Evolutionary conservation across 2,797 vertebrate genomes (phyloP).

Genomic region (Anguilla megastoma): DNA sequence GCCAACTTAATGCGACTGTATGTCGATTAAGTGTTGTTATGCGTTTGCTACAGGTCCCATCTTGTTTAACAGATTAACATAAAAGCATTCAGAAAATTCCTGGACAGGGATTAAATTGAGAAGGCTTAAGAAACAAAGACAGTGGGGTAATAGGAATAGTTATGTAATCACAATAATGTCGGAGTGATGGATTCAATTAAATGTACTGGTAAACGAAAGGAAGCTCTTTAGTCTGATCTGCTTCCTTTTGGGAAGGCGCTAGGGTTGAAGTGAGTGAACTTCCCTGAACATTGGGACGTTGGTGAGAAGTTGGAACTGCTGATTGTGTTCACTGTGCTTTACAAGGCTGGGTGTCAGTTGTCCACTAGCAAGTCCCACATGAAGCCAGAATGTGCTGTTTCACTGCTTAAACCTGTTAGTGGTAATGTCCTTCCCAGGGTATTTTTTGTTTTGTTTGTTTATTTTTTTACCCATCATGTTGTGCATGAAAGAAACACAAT

Average conservation of each 20-base stretch:
- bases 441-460: neutral
- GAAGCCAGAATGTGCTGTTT: conserved; percentile 1
- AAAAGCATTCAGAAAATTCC: neutral
- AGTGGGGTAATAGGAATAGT: neutral
- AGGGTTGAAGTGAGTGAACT: neutral
- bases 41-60: neutral
- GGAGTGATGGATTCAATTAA: neutral
- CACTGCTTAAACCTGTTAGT: neutral
- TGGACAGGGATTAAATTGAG: neutral
- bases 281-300: neutral
- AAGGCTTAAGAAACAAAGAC: conserved; percentile 18
- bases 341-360: conserved; percentile 5
- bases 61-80: conserved; percentile 18
- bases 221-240: conserved; percentile 1
- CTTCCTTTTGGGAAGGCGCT: neutral
- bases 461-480: neutral
- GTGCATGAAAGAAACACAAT: neutral
- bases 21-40: too few relatives aligned
- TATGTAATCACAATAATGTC: neutral
- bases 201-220: neutral
- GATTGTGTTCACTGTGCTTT: conserved; percentile 13
- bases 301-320: neutral
- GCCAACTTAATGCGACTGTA: neutral
- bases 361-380: neutral
- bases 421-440: conserved; percentile 12